These are phyloP conservation scores for Ctenochaetus hawaiiensis DNA, from an alignment of 2,797 vertebrate species.

Conservation along the genomic window DNA sequence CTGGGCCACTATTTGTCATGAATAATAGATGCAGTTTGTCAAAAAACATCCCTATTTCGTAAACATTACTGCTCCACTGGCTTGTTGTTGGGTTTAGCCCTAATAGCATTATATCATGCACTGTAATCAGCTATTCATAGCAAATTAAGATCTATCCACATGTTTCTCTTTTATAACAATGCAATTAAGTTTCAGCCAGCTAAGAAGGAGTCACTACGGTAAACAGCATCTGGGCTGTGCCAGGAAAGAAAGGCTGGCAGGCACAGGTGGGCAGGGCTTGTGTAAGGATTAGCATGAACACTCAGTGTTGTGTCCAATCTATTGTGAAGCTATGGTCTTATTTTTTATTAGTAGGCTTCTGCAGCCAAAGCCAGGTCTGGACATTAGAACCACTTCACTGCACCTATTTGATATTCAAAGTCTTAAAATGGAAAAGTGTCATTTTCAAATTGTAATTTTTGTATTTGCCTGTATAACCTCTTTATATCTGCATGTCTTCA, in stretches of 20 bases:
- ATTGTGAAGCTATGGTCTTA: no score
- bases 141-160: background rate
- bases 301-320: no score
- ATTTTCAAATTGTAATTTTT: background rate
- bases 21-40: background rate
- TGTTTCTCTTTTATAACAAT: background rate
- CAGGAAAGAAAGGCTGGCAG: background rate
- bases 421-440: background rate
- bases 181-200: background rate
- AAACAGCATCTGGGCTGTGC: background rate
- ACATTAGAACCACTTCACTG: background rate
- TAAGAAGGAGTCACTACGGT: background rate
- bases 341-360: background rate
- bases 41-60: background rate
- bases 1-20: background rate
- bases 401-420: background rate
- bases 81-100: background rate
- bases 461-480: no score
- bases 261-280: no score
- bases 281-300: no score
- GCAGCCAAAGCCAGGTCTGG: background rate
- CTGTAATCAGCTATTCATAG: background rate
- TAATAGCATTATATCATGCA: background rate
- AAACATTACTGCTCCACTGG: background rate
- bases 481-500: no score